A percentile compares a stretch with the other conserved stretches of the same genome.
Evolutionary conservation across 2,797 vertebrate species (phyloP).

Genomic region (Pachyuromys duprasi): DNA sequence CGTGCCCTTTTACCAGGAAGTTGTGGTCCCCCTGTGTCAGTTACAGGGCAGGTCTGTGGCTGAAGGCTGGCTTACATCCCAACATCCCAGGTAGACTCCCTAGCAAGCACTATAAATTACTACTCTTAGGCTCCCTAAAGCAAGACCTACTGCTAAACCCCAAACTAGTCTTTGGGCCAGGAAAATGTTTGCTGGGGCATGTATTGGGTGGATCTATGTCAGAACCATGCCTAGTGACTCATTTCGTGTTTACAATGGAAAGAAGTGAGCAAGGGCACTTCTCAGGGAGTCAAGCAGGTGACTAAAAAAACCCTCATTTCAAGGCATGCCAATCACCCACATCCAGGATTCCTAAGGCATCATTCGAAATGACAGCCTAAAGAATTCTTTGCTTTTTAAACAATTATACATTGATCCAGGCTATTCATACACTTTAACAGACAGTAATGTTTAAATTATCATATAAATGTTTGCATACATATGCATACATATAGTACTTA

Average conservation of each 20-base stretch:
- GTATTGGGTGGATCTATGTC: not conserved
- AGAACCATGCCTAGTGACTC: not conserved
- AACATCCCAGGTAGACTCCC: not conserved
- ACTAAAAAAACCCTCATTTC: conserved; percentile 6
- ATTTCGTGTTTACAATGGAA: conserved; percentile 31
- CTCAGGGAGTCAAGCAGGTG: conserved; percentile 17
- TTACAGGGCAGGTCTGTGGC: not conserved
- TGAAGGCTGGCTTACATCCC: not conserved
- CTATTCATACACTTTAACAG: conserved; percentile 44
- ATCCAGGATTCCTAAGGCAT: conserved; percentile 16
- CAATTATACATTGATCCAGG: conserved; percentile 55
- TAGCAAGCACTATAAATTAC: not conserved
- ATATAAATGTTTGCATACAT: not conserved
- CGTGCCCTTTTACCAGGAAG: not conserved
- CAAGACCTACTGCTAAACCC: conserved; percentile 34
- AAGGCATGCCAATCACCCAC: conserved; percentile 28
- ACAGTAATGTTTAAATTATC: conserved; percentile 70
- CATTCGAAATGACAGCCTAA: conserved; percentile 35
- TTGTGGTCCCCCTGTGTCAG: not conserved
- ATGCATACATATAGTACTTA: conserved; percentile 60
- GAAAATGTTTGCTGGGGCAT: conserved; percentile 12
- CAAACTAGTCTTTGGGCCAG: conserved; percentile 42
- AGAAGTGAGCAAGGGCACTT: not conserved
- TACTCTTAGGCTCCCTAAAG: conserved; percentile 33
- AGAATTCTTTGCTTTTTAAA: conserved; percentile 66